Percentiles rank a stretch among this genome's conserved stretches.
Evolutionary conservation across 2,113 vertebrate genomes (phyloP).

Genomic region (Romanogobio albipinnatus): DNA sequence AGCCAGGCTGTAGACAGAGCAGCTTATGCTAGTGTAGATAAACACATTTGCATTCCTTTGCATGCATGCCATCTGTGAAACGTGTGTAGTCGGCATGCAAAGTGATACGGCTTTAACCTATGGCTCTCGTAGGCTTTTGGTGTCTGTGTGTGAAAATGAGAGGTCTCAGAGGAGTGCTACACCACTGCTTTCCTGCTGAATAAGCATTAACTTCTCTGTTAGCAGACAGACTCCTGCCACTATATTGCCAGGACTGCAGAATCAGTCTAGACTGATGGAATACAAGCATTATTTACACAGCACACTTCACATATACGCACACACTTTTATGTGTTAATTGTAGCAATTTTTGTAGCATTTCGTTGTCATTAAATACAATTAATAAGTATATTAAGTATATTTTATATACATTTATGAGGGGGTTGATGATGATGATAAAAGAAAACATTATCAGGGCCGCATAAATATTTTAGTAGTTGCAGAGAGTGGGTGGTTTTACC

Average conservation of each 20-base stretch:
- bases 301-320: neutral
- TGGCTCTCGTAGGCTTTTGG: constrained; percentile 26
- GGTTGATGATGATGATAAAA: neutral
- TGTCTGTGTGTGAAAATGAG: constrained; percentile 36
- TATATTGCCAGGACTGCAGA: constrained; percentile 41
- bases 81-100: neutral
- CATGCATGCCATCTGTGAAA: constrained; percentile 31
- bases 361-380: neutral
- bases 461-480: constrained; percentile 51
- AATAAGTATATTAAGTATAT: neutral
- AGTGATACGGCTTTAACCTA: constrained; percentile 9
- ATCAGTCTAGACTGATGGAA: constrained; percentile 15
- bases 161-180: constrained; percentile 40
- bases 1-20: neutral
- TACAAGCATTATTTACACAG: constrained; percentile 2
- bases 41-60: constrained; percentile 38
- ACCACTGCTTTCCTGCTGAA: constrained; percentile 39
- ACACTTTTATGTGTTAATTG: neutral
- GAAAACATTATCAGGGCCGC: constrained; percentile 34
- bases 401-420: neutral
- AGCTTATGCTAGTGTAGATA: constrained; percentile 14
- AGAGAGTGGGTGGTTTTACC: constrained; percentile 32
- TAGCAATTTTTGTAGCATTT: neutral
- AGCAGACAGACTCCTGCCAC: constrained; percentile 31
- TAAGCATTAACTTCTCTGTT: constrained; percentile 21